Conservation (phyloP, 2,113 vertebrate genomes). For the Cathartes aura region DNA sequence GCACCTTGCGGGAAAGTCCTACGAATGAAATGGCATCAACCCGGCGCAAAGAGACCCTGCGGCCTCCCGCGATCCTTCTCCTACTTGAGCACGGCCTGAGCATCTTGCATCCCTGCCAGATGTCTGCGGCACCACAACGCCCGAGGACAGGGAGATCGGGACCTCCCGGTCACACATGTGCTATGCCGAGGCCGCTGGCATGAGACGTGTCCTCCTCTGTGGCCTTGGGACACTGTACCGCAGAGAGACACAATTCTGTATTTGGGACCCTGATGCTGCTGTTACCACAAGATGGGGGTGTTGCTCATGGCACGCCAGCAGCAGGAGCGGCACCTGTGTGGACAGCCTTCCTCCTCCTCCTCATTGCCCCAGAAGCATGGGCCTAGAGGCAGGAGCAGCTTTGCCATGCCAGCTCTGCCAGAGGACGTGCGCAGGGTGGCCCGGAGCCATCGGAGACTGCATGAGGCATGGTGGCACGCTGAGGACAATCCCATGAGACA, state of each 20-base stretch:
- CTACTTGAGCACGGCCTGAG: too few species aligned
- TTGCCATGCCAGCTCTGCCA: rapidly evolving
- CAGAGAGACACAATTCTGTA: rapidly evolving
- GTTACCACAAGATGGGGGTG: constrained; percentile 38
- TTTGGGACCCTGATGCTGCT: neutral
- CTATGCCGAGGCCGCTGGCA: rapidly evolving
- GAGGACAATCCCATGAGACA: neutral
- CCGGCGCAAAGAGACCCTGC: neutral
- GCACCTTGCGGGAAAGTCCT: neutral
- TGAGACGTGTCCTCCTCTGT: rapidly evolving
- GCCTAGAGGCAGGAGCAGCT: neutral
- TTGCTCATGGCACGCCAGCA: neutral
- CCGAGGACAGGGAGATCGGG: neutral
- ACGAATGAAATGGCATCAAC: rapidly evolving
- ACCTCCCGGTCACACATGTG: rapidly evolving
- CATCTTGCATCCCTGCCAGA: rapidly evolving
- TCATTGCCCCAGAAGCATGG: rapidly evolving
- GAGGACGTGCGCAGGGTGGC: rapidly evolving
- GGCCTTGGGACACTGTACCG: rapidly evolving
- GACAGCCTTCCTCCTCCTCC: neutral
- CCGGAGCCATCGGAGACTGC: rapidly evolving
- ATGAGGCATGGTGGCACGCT: rapidly evolving
- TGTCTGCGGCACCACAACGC: rapidly evolving
- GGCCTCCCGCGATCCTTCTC: neutral
- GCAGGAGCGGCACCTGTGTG: neutral